Base-by-base conservation (phyloP, 2,113 vertebrate species). In the Harpagus bidentatus region DNA sequence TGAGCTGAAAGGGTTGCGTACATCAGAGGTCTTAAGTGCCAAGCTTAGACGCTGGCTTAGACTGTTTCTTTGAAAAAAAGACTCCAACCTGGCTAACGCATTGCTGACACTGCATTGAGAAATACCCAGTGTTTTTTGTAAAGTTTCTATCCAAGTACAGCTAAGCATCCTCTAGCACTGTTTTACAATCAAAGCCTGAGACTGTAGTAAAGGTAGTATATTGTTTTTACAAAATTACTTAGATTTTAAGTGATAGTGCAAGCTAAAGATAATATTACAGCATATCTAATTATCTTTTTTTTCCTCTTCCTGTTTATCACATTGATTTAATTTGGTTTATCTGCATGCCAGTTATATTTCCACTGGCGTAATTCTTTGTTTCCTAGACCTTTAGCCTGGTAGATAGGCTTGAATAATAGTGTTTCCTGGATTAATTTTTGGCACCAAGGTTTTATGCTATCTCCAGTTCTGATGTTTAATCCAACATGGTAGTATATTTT, bases 391-490 rank as follows among this genome's bases (percentile, higher is more conserved):
- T 42, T 50, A 53, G 28, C 18, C 17, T 71, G 47, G 12, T 40
- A 40, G 29, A 88, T 90, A 93, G 67, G 40, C 56, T 95, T 95
- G 73, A 89, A 96, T 90, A 77, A 70, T 78, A 91, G 82, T 63
- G 55, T 92, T 96, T 97, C 77, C 71, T 96, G 65, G 94, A 82
- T 96, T 94, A 62, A 61, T 71, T 94, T 97, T 95, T 96, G 73
- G 82, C 88, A 84, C 56, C 55, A 92, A 72, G 14, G 13, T 86
- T 90, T 96, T 93, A n/a, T 70, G 25, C 58, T 83, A 3, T 94
- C 59, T 7, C 66, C 77, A 92, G 16, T 48, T 77, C 38, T 85
- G 25, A 34, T 65, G 28, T 77, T 81, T 76, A 59, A 80, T 80
- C 63, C 28, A 43, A 23, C 16, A 42, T 11, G 22, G 32, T 58